Conservation (phyloP, 1,140 invertebrate genomes). For the Eriosoma lanigerum region DNA sequence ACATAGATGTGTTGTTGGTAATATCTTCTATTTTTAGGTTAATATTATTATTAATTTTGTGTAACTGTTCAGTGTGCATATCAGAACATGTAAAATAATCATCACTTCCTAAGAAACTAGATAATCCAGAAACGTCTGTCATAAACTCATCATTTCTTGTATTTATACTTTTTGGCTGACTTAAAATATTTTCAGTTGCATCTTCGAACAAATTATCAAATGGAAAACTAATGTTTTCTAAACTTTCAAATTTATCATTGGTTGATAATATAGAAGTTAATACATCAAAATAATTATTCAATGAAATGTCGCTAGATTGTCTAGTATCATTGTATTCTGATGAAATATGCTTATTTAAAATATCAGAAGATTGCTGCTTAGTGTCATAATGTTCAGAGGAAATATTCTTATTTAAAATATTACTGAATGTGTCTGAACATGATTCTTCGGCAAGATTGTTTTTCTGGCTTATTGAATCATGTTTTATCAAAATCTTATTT, state of each 20-base stretch:
- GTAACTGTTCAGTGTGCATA: background rate
- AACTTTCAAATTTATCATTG: background rate
- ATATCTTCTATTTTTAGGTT: background rate
- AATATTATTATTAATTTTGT: background rate
- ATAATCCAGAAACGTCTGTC: slow-evolving; percentile 26
- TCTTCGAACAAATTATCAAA: background rate
- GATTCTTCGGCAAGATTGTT: background rate
- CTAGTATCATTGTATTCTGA: too few relatives aligned
- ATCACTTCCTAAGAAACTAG: background rate
- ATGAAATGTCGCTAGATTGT: background rate
- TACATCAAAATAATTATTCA: background rate
- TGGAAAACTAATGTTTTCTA: slow-evolving; percentile 15
- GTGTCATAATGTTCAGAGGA: background rate
- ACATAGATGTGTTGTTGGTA: background rate
- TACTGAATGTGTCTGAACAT: background rate
- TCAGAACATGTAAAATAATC: slow-evolving; percentile 23
- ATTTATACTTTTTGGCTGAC: background rate
- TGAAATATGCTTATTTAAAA: background rate
- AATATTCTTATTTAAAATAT: slow-evolving; percentile 14
- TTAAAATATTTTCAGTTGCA: background rate
- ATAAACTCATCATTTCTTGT: slow-evolving; percentile 33
- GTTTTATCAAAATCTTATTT: background rate
- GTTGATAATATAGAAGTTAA: background rate
- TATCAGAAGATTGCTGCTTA: too few relatives aligned
- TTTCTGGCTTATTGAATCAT: background rate